Percentiles rank a stretch among this genome's conserved stretches.
Evolutionary conservation across 2,888 invertebrate genomes (phyloP).

Genomic region (Pandemis heparana): DNA sequence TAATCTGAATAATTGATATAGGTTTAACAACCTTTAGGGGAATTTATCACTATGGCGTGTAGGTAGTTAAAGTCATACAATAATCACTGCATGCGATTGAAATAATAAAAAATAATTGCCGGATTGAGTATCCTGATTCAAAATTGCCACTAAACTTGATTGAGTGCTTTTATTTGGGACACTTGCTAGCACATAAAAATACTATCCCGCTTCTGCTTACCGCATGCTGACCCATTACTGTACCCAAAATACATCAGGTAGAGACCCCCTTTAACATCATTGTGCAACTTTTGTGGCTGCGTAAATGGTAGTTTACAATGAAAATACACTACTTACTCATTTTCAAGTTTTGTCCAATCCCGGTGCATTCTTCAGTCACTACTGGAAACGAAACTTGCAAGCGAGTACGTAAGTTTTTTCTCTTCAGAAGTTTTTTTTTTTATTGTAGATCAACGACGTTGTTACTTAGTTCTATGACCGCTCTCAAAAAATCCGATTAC

Average conservation of each 20-base stretch:
- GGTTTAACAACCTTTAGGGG: neutral
- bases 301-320: neutral
- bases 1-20: slow-evolving; percentile 14
- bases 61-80: slow-evolving; percentile 11
- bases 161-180: slow-evolving; percentile 14
- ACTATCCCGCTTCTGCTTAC: slow-evolving; percentile 60
- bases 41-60: slow-evolving; percentile 7
- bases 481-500: neutral
- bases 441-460: slow-evolving; percentile 11
- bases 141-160: slow-evolving; percentile 9
- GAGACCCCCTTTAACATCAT: neutral
- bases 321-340: neutral
- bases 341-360: slow-evolving; percentile 6
- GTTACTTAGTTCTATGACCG: slow-evolving; percentile 37
- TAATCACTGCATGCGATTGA: slow-evolving; percentile 19
- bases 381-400: slow-evolving; percentile 14
- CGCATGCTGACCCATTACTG: slow-evolving; percentile 57
- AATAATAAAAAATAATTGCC: slow-evolving; percentile 19
- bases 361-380: neutral
- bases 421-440: neutral
- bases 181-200: slow-evolving; percentile 14
- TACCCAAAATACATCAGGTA: slow-evolving; percentile 36
- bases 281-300: slow-evolving; percentile 6
- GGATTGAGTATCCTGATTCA: neutral
- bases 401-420: neutral